A percentile compares a stretch with the other conserved stretches of the same genome.
These are phyloP conservation scores for Zaprionus inermis DNA, from an alignment of 1,140 invertebrate species.

Conservation along the genomic window DNA sequence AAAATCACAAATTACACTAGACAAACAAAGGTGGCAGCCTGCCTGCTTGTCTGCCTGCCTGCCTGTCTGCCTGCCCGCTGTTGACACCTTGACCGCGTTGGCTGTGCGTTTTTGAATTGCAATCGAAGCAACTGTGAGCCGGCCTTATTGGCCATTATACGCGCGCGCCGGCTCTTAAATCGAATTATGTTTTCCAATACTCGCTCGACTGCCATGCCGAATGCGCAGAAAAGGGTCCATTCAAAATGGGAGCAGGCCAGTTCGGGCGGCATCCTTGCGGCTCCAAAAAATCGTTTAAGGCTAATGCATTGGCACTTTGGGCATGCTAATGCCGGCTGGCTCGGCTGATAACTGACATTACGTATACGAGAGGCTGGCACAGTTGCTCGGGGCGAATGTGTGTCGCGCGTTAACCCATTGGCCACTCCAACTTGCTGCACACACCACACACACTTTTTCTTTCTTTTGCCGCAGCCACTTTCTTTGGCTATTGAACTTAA, in stretches of 20 bases:
- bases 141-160: slow-evolving; percentile 72
- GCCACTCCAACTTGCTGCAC: not conserved
- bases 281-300: slow-evolving; percentile 21
- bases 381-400: slow-evolving; percentile 39
- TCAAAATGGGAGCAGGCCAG: slow-evolving; percentile 9
- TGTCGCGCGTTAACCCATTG: slow-evolving; percentile 42
- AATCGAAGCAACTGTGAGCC: slow-evolving; percentile 27
- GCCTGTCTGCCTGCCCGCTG: not conserved
- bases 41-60: not conserved
- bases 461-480: slow-evolving; percentile 71
- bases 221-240: slow-evolving; percentile 38
- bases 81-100: slow-evolving; percentile 79
- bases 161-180: slow-evolving; percentile 51
- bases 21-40: slow-evolving; percentile 17
- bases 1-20: slow-evolving; percentile 48
- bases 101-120: slow-evolving; percentile 41
- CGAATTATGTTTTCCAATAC: slow-evolving; percentile 53
- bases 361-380: slow-evolving; percentile 55
- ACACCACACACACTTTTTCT: slow-evolving; percentile 65
- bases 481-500: slow-evolving; percentile 81
- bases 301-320: slow-evolving; percentile 33
- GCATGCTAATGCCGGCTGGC: slow-evolving; percentile 41
- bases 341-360: slow-evolving; percentile 66
- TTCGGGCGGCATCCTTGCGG: slow-evolving; percentile 30
- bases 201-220: slow-evolving; percentile 58